Percentiles rank a stretch among this genome's conserved stretches.
phyloP scores from a whole-genome alignment of 2,888 invertebrate genomes.

The Prosopocoilus inquinatus region DNA sequence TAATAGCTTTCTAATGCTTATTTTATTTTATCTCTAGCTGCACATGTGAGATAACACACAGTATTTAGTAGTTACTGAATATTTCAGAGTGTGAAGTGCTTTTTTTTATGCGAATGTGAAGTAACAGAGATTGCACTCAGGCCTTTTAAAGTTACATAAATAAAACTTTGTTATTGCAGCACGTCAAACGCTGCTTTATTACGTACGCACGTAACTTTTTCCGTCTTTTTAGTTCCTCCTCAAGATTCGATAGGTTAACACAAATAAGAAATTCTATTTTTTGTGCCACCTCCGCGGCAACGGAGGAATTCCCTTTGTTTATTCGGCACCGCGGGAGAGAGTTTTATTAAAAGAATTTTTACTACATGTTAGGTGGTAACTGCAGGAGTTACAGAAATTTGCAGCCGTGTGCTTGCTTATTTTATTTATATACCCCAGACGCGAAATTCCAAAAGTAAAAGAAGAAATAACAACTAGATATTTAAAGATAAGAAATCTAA shows the following conservation, averaged over 20 bases:
- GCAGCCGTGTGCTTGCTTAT: too few relatives aligned
- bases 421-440: not conserved
- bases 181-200: slow-evolving; percentile 33
- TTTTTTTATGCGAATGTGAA: slow-evolving; percentile 3
- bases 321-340: slow-evolving; percentile 41
- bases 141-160: slow-evolving; percentile 44
- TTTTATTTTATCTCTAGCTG: too few relatives aligned
- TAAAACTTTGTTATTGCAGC: slow-evolving; percentile 40
- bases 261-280: slow-evolving; percentile 43
- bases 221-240: slow-evolving; percentile 7
- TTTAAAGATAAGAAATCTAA: too few relatives aligned
- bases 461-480: too few relatives aligned
- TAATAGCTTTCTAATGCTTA: too few relatives aligned
- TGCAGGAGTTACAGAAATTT: too few relatives aligned
- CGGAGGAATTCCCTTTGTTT: slow-evolving; percentile 44
- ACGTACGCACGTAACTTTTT: slow-evolving; percentile 3
- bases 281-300: slow-evolving; percentile 37
- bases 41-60: too few relatives aligned
- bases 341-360: slow-evolving; percentile 38
- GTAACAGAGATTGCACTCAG: slow-evolving; percentile 29
- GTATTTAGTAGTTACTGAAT: not conserved
- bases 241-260: slow-evolving; percentile 38
- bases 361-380: slow-evolving; percentile 4
- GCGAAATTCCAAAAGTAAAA: too few relatives aligned
- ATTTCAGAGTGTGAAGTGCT: not conserved